Base-by-base conservation (phyloP, 2,797 vertebrate genomes). In the Esox masquinongy region DNA sequence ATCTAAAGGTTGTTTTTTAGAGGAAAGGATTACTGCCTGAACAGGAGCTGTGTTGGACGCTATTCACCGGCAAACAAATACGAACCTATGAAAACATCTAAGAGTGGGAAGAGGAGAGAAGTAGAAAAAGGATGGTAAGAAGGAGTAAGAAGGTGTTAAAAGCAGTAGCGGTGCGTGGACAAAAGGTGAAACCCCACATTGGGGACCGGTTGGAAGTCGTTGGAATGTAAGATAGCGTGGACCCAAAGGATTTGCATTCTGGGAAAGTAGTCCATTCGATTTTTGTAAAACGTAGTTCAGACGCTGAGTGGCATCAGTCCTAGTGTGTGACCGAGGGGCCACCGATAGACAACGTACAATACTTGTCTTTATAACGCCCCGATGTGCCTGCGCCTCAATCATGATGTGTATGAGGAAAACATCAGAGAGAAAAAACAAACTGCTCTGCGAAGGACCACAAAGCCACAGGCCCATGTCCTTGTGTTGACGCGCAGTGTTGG, bases 1-100 rank as follows among this genome's bases (percentile, higher is more conserved):
- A 88, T 90, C 83, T 90, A 85, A 92, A 84, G 91, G 95, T 94
- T 93, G 90, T 93, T 72, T 51, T 84, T 83, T 86, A 78, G 79
- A 83, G 93, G 88, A 77, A 91, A 83, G 93, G 93, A 95, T 95
- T 95, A 94, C 92, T 94, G 90, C 4, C 89, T 92, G 90, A 92
- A 92, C 92, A 93, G 92, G 94, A 93, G 87, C 91, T 94, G 94
- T 93, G 93, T n/a, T 93, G 93, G 89, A 91, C 85, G 56, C 56
- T 87, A 85, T 85, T 88, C 87, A 95, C 93, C 83, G 82, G 76
- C 73, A 90, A 91, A 92, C 83, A 92, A 90, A 90, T 82, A 24
- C 81, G 81, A 67, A 88, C 90, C 87, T 91, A 92, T 89, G 92
- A 91, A 93, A 93, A 94, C 74, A 79, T 80, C 77, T 82, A 79